A percentile compares a stretch with the other conserved stretches of the same genome.
These are phyloP conservation scores for Orestias chungarensis DNA, from an alignment of 2,797 vertebrate species.

Conservation along the genomic window DNA sequence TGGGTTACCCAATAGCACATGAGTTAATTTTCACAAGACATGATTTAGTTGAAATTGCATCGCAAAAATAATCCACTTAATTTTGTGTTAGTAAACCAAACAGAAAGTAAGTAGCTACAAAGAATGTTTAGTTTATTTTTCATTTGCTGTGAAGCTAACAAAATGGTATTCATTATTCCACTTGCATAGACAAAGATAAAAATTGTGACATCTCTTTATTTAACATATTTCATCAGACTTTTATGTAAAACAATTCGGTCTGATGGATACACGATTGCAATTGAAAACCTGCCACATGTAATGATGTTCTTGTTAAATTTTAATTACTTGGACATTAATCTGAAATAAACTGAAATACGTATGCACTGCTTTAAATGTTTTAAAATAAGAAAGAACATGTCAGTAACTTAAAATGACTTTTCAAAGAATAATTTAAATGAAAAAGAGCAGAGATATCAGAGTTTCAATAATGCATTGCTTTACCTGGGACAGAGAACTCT, in stretches of 20 bases:
- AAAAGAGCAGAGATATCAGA: not conserved
- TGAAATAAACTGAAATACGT: not conserved
- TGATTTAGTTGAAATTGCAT: too few relatives aligned
- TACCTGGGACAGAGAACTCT: slow-evolving; percentile 92
- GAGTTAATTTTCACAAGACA: not conserved
- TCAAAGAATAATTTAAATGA: not conserved
- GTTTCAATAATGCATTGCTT: not conserved
- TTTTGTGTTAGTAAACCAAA: not conserved
- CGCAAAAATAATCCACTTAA: not conserved
- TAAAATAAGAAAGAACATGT: not conserved
- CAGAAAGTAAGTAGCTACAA: not conserved
- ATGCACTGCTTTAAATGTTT: not conserved
- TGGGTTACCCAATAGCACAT: not conserved
- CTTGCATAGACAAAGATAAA: not conserved
- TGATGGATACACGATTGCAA: not conserved
- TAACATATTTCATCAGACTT: not conserved
- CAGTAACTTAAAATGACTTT: not conserved
- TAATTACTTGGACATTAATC: not conserved
- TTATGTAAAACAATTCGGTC: not conserved
- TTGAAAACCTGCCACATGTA: not conserved
- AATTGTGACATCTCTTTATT: too few relatives aligned
- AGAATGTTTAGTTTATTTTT: too few relatives aligned
- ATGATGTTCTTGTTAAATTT: not conserved
- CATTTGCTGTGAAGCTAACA: too few relatives aligned
- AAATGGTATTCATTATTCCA: not conserved